Conservation (phyloP, 2,113 vertebrate species). For the Xiphophorus couchianus region DNA sequence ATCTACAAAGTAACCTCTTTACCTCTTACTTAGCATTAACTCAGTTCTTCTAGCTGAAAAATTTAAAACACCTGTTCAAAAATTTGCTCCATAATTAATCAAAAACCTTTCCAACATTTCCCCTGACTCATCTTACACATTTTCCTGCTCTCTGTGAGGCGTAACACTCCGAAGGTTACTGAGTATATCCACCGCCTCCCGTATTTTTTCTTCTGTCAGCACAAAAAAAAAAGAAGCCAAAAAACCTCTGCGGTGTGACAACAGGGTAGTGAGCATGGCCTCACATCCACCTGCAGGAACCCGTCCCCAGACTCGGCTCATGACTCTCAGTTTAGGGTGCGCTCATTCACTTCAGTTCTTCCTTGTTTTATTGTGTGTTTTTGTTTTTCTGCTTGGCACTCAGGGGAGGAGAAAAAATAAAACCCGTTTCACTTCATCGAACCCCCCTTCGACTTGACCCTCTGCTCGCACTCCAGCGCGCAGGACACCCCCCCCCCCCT, state of each 20-base stretch:
- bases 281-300: not conserved
- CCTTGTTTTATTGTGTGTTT: slow-evolving; percentile 46
- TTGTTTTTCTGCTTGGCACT: slow-evolving; percentile 40
- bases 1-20: not conserved
- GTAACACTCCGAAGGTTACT: slow-evolving; percentile 24
- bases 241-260: slow-evolving; percentile 26
- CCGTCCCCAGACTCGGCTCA: slow-evolving; percentile 4
- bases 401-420: slow-evolving; percentile 2
- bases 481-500: not conserved
- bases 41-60: not conserved
- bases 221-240: slow-evolving; percentile 25
- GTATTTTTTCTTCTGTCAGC: slow-evolving; percentile 45
- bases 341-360: slow-evolving; percentile 22
- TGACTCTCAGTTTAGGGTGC: slow-evolving; percentile 31
- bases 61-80: not conserved
- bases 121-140: not conserved
- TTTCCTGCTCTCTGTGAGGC: not conserved
- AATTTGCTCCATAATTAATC: too few species aligned
- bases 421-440: slow-evolving; percentile 37
- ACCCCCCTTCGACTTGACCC: slow-evolving; percentile 42
- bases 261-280: slow-evolving; percentile 21
- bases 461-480: slow-evolving; percentile 7
- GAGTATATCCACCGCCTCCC: slow-evolving; percentile 22
- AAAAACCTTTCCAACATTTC: not conserved
- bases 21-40: not conserved